phyloP scores from a whole-genome alignment of 1,140 invertebrate genomes.

The Propsilocerus akamusi region DNA sequence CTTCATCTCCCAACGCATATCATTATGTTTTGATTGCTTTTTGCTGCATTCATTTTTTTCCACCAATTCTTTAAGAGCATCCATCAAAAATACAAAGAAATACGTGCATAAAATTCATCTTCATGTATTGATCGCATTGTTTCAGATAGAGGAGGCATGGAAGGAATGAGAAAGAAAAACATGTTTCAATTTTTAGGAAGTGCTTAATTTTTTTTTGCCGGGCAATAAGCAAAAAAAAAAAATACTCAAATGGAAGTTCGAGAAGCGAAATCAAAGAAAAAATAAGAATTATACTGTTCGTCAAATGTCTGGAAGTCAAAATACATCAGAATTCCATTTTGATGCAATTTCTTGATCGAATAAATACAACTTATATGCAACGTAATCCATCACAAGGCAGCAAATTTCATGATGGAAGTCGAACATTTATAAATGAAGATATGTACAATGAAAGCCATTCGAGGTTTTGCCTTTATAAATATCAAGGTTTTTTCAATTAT shows the following conservation, averaged over 20 bases:
- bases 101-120: background rate
- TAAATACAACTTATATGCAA: no score
- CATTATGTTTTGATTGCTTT: background rate
- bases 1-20: background rate
- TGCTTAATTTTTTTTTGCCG: no score
- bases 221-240: background rate
- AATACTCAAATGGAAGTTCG: background rate
- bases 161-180: background rate
- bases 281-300: background rate
- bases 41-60: background rate
- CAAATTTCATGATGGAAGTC: no score
- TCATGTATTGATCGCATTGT: slow-evolving; percentile 1
- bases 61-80: background rate
- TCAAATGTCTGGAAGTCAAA: slow-evolving; percentile 3
- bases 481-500: no score
- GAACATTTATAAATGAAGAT: no score
- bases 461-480: no score
- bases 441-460: no score
- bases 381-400: no score
- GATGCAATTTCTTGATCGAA: no score
- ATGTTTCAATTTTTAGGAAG: background rate
- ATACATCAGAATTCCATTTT: background rate
- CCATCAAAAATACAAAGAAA: background rate
- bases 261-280: slow-evolving; percentile 1
- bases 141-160: background rate